These are phyloP conservation scores for Zosterops hypoxanthus DNA, from an alignment of 2,113 vertebrate species.

Conservation along the genomic window DNA sequence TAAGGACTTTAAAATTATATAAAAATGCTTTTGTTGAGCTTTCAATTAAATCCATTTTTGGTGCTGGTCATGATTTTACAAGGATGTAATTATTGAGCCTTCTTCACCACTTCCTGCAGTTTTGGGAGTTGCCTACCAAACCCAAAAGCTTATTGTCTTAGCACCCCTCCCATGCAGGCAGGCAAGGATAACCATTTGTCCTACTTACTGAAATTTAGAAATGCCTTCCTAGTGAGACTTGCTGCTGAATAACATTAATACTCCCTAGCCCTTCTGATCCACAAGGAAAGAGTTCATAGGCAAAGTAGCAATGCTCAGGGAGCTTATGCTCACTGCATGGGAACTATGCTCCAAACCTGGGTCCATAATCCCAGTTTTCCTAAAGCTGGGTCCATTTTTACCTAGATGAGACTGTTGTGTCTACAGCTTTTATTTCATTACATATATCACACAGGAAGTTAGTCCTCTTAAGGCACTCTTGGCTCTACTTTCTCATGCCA, in stretches of 20 bases:
- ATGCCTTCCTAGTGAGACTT: not conserved
- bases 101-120: not conserved
- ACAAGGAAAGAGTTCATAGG: not conserved
- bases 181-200: not conserved
- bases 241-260: not conserved
- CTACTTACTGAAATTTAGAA: not conserved
- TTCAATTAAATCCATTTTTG: not conserved
- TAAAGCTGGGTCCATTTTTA: not conserved
- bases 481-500: not conserved
- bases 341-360: not conserved
- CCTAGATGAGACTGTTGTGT: not conserved
- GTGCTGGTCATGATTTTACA: not conserved
- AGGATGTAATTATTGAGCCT: not conserved
- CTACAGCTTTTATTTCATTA: not conserved
- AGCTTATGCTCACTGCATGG: not conserved
- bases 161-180: not conserved
- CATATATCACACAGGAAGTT: not conserved
- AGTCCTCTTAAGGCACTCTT: not conserved
- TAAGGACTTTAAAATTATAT: not conserved
- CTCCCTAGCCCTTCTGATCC: not conserved
- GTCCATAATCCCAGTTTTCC: not conserved
- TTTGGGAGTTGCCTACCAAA: not conserved
- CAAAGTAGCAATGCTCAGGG: not conserved
- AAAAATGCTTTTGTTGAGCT: not conserved
- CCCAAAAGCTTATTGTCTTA: not conserved